Conservation (phyloP, 2,888 invertebrate genomes). For the Hydrotaea cyrtoneurina region DNA sequence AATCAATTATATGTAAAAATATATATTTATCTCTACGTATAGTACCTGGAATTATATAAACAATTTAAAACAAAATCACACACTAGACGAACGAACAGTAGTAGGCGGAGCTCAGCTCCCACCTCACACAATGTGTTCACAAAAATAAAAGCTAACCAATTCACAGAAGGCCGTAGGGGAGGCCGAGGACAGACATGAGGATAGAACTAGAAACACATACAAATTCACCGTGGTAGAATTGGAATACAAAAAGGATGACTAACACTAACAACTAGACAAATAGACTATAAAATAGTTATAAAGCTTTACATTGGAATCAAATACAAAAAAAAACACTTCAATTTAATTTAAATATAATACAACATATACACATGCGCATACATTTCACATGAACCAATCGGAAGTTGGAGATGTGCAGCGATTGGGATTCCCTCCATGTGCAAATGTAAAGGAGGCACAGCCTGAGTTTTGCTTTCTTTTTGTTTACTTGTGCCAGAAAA, state of each 20-base stretch:
- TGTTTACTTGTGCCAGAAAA: background rate
- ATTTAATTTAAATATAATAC: constrained; percentile 2
- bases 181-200: background rate
- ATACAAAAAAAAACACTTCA: background rate
- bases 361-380: background rate
- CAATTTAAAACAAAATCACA: background rate
- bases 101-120: constrained; percentile 2
- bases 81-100: background rate
- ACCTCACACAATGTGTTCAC: background rate
- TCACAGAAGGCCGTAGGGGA: background rate
- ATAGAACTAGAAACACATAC: background rate
- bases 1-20: background rate
- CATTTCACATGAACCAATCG: background rate
- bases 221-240: constrained; percentile 2
- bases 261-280: background rate
- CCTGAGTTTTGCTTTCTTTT: constrained; percentile 18
- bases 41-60: background rate
- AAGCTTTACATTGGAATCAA: background rate
- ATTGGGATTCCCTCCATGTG: background rate
- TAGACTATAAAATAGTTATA: constrained; percentile 2
- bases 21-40: background rate
- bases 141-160: constrained; percentile 31
- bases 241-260: background rate
- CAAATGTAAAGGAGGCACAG: constrained; percentile 61
- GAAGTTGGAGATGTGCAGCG: background rate